Evolutionary conservation across 2,797 vertebrate species (phyloP).

Genomic region (Emydoidea blandingii): DNA sequence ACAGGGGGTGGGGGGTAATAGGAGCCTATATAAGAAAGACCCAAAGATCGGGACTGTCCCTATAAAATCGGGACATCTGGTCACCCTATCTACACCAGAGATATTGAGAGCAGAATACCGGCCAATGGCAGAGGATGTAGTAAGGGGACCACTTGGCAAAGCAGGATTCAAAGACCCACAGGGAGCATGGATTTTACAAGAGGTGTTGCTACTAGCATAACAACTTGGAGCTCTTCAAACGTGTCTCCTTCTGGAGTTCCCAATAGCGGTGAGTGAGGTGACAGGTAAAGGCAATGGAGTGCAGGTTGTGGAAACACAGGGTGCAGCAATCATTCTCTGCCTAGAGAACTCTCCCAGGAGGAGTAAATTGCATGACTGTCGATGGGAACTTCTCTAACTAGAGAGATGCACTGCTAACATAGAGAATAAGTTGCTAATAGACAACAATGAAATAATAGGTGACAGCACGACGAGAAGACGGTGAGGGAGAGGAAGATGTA

Average conservation of each 20-base stretch:
- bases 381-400: background rate
- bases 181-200: background rate
- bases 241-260: background rate
- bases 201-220: background rate
- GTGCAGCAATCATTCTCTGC: background rate
- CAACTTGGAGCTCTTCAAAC: background rate
- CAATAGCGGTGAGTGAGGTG: background rate
- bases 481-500: accelerated
- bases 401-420: background rate
- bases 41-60: no score
- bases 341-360: background rate
- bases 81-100: background rate
- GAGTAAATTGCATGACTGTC: background rate
- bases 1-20: no score
- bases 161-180: background rate
- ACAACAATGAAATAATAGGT: background rate
- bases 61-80: no score
- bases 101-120: background rate
- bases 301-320: background rate
- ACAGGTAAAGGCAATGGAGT: background rate
- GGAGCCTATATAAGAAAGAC: no score
- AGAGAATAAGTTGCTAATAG: background rate
- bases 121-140: background rate
- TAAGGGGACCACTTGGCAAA: background rate
- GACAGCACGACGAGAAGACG: background rate